These are phyloP conservation scores for Polydrusus tereticollis DNA, from an alignment of 2,888 invertebrate species.

Conservation along the genomic window DNA sequence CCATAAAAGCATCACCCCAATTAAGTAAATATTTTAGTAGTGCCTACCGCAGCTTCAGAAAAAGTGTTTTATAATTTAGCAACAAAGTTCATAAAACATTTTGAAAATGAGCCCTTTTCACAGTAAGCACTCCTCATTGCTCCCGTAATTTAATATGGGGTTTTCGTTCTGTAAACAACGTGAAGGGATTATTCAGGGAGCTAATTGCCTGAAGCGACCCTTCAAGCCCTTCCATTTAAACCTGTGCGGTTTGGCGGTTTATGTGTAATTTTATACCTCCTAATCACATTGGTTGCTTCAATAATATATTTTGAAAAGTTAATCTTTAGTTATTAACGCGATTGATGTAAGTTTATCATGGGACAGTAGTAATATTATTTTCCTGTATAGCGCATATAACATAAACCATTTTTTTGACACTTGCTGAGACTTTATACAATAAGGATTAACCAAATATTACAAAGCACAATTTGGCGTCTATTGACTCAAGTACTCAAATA, in stretches of 20 bases:
- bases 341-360: background rate
- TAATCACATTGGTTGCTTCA: constrained; percentile 5
- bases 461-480: no score
- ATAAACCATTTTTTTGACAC: no score
- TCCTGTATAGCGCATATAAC: no score
- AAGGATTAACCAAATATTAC: no score
- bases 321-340: background rate
- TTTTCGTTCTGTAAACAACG: background rate
- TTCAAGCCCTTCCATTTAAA: constrained; percentile 5
- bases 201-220: background rate
- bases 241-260: constrained; percentile 16
- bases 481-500: no score
- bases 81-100: background rate
- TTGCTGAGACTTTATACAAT: no score
- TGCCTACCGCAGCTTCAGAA: background rate
- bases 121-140: background rate
- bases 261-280: constrained; percentile 8
- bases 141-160: no score
- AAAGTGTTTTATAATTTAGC: background rate
- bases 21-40: background rate
- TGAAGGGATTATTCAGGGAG: background rate
- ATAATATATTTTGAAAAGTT: background rate
- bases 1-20: no score
- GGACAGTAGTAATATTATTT: background rate
- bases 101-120: background rate